Conservation (phyloP, 2,113 vertebrate genomes). For the Lamprologus speciosus region DNA sequence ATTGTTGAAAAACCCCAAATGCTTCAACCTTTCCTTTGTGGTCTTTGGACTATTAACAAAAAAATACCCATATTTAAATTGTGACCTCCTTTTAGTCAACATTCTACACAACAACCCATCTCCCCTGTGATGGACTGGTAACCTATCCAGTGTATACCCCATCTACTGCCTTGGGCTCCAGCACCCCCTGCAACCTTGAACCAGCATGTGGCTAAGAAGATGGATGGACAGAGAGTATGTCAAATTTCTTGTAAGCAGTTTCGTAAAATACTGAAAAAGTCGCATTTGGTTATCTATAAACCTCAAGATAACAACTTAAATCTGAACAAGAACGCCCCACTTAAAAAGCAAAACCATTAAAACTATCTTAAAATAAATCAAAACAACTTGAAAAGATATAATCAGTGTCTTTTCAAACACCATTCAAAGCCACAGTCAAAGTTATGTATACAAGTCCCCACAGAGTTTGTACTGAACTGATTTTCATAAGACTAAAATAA, state of each 20-base stretch:
- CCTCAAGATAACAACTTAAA: background rate
- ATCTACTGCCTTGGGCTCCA: background rate
- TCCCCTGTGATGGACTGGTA: background rate
- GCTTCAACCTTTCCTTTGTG: background rate
- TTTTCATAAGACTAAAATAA: background rate
- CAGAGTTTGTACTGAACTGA: background rate
- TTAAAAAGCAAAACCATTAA: background rate
- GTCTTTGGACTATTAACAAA: background rate
- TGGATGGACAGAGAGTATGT: background rate
- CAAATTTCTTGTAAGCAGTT: background rate
- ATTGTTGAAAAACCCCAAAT: rapidly evolving
- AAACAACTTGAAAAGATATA: background rate
- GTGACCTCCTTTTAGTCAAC: background rate
- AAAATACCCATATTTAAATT: background rate
- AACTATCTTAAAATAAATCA: background rate
- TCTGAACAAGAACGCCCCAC: background rate
- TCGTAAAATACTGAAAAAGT: background rate
- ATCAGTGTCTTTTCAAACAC: background rate
- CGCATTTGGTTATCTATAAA: background rate
- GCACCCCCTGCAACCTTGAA: background rate
- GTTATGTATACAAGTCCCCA: background rate
- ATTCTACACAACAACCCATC: background rate
- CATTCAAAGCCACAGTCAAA: background rate
- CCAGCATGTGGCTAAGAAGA: background rate
- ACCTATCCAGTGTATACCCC: background rate